Conservation (phyloP, 2,888 invertebrate genomes). For the Imbricaverruca yamaguchii region DNA sequence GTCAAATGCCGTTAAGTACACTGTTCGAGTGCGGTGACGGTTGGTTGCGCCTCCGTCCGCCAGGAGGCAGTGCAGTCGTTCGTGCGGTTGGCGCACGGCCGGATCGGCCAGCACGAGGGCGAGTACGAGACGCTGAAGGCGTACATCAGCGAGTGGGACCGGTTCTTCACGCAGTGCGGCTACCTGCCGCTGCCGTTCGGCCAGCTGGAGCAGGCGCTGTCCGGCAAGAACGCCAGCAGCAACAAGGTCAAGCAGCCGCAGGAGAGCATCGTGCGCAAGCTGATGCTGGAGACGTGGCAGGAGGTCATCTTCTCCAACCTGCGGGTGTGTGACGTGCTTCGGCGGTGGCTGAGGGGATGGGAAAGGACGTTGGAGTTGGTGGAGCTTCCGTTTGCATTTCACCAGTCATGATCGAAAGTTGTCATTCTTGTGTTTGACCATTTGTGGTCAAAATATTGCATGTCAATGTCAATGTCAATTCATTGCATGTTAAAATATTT, state of each 20-base stretch:
- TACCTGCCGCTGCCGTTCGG: conserved; percentile 94
- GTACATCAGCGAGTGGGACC: conserved; percentile 96
- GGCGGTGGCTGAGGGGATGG: too few relatives aligned
- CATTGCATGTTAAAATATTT: too few relatives aligned
- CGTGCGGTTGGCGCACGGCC: conserved; percentile 26
- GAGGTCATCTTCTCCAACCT: conserved; percentile 93
- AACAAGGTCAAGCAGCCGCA: conserved; percentile 13
- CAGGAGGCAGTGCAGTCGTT: conserved; percentile 17
- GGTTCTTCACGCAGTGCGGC: conserved; percentile 95
- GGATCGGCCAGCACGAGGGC: conserved; percentile 83
- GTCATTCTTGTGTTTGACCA: too few relatives aligned
- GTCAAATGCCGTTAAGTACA: too few relatives aligned
- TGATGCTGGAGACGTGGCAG: conserved; percentile 99
- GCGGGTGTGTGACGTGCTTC: conserved; percentile 51
- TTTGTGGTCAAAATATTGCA: too few relatives aligned
- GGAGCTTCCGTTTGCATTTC: too few relatives aligned
- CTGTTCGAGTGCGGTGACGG: too few relatives aligned
- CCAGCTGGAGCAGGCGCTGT: conserved; percentile 78
- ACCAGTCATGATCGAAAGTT: too few relatives aligned
- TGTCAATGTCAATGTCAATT: too few relatives aligned
- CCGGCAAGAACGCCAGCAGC: conserved; percentile 49
- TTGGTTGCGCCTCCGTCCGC: neutral
- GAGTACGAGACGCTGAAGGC: conserved; percentile 92
- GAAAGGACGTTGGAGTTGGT: too few relatives aligned
- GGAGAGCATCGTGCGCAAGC: conserved; percentile 43